A percentile compares a stretch with the other conserved stretches of the same genome.
These are phyloP conservation scores for Micromussa lordhowensis DNA, from an alignment of 92 coral and sea anemone species.

Conservation along the genomic window DNA sequence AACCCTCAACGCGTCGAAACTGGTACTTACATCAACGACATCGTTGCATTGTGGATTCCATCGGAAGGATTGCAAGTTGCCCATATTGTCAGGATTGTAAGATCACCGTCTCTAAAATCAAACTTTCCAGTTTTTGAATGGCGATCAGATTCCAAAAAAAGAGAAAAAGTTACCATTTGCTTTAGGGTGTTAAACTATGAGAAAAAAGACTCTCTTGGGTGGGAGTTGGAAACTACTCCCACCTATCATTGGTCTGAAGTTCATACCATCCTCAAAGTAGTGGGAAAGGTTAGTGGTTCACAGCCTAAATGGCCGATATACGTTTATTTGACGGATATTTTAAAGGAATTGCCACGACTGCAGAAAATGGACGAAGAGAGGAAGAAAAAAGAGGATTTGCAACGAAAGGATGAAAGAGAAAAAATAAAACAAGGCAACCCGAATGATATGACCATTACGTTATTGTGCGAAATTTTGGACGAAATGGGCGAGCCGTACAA, in stretches of 20 bases:
- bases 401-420: conserved; percentile 22
- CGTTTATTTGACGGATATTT: conserved; percentile 12
- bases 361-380: conserved; percentile 28
- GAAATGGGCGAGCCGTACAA: conserved; percentile 30
- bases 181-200: conserved; percentile 7
- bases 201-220: conserved; percentile 32
- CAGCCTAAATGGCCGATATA: conserved; percentile 27
- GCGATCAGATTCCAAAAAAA: conserved; percentile 5
- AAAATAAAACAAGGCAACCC: conserved; percentile 10
- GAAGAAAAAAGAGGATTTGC: conserved; percentile 9
- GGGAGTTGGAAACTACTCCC: conserved; percentile 29
- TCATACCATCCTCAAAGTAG: conserved; percentile 11
- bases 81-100: conserved; percentile 13
- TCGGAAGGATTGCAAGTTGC: conserved; percentile 45
- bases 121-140: too few species aligned
- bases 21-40: conserved; percentile 22
- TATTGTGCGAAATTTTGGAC: conserved; percentile 13
- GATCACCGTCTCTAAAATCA: too few species aligned
- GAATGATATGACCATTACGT: conserved; percentile 12
- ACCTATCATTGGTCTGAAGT: not conserved
- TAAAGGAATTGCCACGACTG: not conserved
- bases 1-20: conserved; percentile 5
- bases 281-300: conserved; percentile 7
- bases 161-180: conserved; percentile 46
- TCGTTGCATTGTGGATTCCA: conserved; percentile 53